Conservation (phyloP, 2,888 invertebrate species). For the Euzophera pinguis region DNA sequence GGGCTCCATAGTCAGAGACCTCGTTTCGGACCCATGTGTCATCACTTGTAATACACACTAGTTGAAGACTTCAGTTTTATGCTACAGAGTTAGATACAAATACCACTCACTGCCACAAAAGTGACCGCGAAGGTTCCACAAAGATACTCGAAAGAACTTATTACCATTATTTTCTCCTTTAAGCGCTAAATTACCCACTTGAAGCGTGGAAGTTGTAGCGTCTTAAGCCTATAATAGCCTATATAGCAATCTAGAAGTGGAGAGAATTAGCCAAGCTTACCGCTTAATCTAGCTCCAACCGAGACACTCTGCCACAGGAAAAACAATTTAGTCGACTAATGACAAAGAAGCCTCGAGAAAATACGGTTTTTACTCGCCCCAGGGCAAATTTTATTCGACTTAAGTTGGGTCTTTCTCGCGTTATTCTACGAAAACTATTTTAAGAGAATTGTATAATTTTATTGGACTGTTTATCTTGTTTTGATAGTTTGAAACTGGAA, state of each 20-base stretch:
- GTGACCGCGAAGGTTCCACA: not conserved
- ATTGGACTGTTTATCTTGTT: constrained; percentile 22
- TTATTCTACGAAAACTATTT: constrained; percentile 28
- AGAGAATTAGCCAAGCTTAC: constrained; percentile 49
- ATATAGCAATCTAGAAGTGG: constrained; percentile 29
- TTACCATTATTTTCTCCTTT: constrained; percentile 14
- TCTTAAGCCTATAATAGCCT: constrained; percentile 34
- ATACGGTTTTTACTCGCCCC: constrained; percentile 41
- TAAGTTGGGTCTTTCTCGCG: constrained; percentile 23
- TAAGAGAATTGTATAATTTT: constrained; percentile 28
- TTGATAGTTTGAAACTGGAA: constrained; percentile 14
- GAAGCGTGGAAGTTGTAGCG: constrained; percentile 22
- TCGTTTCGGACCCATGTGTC: too few species aligned
- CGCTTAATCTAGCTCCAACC: constrained; percentile 55
- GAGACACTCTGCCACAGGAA: constrained; percentile 48
- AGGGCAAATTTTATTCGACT: constrained; percentile 26
- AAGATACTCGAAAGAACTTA: constrained; percentile 1
- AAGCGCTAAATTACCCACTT: constrained; percentile 18
- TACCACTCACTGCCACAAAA: not conserved
- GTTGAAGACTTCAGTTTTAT: too few species aligned
- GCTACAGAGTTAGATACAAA: too few species aligned
- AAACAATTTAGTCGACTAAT: constrained; percentile 63
- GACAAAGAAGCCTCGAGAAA: constrained; percentile 52
- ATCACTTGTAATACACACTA: too few species aligned
- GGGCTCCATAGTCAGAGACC: too few species aligned